Conservation (phyloP, 2,113 vertebrate species). For the Passer domesticus region DNA sequence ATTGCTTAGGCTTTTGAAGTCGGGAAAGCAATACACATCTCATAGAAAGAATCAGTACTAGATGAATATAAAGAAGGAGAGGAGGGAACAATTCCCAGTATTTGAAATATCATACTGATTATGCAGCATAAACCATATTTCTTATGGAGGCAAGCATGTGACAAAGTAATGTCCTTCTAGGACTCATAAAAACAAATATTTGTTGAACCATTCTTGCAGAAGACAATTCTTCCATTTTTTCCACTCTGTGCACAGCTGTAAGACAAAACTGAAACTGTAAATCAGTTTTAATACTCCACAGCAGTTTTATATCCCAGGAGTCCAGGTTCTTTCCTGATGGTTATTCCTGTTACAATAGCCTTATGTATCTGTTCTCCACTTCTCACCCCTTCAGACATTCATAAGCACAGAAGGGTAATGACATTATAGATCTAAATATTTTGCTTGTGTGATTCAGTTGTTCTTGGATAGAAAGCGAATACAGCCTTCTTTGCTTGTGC, state of each 20-base stretch:
- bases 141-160: neutral
- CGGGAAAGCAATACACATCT: neutral
- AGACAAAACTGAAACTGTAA: slow-evolving; percentile 16
- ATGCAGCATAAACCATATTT: neutral
- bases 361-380: neutral
- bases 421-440: neutral
- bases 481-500: neutral
- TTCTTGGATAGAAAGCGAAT: neutral
- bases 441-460: neutral
- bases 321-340: neutral
- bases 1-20: neutral
- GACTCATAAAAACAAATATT: slow-evolving; percentile 21
- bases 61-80: neutral
- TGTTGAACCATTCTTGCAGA: slow-evolving; percentile 18
- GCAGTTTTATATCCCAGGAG: slow-evolving; percentile 25
- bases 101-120: slow-evolving; percentile 7
- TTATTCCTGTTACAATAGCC: neutral
- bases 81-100: neutral
- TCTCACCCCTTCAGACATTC: neutral
- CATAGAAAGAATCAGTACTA: neutral
- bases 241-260: neutral
- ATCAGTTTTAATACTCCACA: slow-evolving; percentile 26
- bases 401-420: neutral
- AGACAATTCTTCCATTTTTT: neutral
- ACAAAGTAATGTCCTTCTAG: slow-evolving; percentile 7